Conservation (phyloP, 2,888 invertebrate species). For the Drosophila trichaetosa region DNA sequence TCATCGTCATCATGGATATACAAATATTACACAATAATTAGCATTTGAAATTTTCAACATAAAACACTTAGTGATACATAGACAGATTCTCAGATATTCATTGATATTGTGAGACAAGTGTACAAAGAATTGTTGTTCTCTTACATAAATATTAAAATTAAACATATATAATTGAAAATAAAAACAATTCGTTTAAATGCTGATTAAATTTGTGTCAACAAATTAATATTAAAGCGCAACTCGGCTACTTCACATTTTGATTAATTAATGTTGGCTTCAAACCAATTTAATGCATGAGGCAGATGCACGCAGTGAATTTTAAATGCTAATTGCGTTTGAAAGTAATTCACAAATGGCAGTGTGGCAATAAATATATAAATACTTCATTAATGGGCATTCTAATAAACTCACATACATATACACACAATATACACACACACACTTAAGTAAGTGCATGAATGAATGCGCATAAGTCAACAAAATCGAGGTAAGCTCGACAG, state of each 20-base stretch:
- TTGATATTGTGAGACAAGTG: background rate
- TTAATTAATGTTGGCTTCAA: slow-evolving; percentile 38
- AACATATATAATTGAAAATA: background rate
- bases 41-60: background rate
- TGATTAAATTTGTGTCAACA: background rate
- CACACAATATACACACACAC: slow-evolving; percentile 9
- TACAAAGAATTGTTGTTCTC: background rate
- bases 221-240: background rate
- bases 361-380: slow-evolving; percentile 23
- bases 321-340: slow-evolving; percentile 72
- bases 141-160: too few relatives aligned
- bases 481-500: background rate
- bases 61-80: background rate
- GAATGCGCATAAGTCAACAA: background rate
- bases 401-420: slow-evolving; percentile 12
- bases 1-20: background rate
- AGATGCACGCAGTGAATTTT: slow-evolving; percentile 45
- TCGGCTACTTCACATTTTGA: slow-evolving; percentile 12
- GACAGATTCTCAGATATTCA: background rate
- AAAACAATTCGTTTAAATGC: background rate
- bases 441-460: background rate
- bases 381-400: slow-evolving; percentile 30
- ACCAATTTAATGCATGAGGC: slow-evolving; percentile 11
- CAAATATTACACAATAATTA: background rate
- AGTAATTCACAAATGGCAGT: slow-evolving; percentile 56